A percentile compares a stretch with the other conserved stretches of the same genome.
Conservation (phyloP, 2,113 vertebrate species). For the Elachura formosa region DNA sequence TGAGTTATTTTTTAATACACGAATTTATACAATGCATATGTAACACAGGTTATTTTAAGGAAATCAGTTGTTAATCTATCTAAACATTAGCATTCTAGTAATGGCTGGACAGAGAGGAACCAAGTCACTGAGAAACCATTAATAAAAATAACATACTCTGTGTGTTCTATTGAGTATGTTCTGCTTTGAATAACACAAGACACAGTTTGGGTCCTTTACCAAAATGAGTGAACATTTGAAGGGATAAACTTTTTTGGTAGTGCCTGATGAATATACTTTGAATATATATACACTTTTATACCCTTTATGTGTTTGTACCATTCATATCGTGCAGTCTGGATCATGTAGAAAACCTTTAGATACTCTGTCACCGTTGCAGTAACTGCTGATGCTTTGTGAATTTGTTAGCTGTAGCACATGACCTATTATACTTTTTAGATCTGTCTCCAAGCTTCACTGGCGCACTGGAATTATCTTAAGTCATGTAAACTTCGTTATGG, state of each 20-base stretch:
- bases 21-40: too few species aligned
- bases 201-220: background rate
- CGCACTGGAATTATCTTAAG: background rate
- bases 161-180: background rate
- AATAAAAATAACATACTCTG: background rate
- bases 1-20: too few species aligned
- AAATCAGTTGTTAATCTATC: background rate
- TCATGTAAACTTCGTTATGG: background rate
- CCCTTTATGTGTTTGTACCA: accelerated
- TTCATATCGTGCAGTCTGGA: background rate
- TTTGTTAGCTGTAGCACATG: accelerated
- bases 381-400: background rate
- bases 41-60: background rate
- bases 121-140: background rate
- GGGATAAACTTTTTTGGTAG: background rate
- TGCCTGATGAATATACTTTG: background rate
- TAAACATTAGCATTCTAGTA: background rate
- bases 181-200: background rate
- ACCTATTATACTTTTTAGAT: background rate
- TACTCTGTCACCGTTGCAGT: background rate
- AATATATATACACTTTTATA: background rate
- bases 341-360: background rate
- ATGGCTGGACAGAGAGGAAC: background rate
- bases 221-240: background rate
- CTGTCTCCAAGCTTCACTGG: background rate